These are phyloP conservation scores for Mechanitis messenoides DNA, from an alignment of 2,888 invertebrate species.

Conservation along the genomic window DNA sequence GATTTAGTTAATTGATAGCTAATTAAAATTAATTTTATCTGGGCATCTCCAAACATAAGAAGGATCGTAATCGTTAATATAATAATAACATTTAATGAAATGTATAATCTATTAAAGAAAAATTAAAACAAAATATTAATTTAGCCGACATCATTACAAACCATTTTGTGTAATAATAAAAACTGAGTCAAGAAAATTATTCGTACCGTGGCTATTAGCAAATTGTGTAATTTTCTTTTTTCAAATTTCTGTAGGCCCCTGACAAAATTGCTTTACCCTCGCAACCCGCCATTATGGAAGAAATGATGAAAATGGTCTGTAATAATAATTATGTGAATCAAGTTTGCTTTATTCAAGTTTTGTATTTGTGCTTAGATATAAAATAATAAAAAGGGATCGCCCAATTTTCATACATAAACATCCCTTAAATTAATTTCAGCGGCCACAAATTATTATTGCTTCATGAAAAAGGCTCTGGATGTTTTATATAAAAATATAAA, in stretches of 20 bases:
- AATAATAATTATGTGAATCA: slow-evolving; percentile 34
- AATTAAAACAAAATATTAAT: not conserved
- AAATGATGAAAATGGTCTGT: slow-evolving; percentile 59
- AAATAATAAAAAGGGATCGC: slow-evolving; percentile 1
- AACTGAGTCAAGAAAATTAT: slow-evolving; percentile 63
- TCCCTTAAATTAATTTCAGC: not conserved
- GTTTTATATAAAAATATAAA: too few relatives aligned
- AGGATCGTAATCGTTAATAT: too few relatives aligned
- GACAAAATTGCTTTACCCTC: slow-evolving; percentile 65
- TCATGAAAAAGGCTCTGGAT: too few relatives aligned
- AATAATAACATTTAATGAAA: not conserved
- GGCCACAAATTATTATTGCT: too few relatives aligned
- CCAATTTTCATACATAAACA: not conserved
- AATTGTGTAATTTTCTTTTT: slow-evolving; percentile 74
- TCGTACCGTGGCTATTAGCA: slow-evolving; percentile 63
- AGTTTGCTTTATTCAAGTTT: slow-evolving; percentile 21
- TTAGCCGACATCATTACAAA: not conserved
- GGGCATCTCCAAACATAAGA: too few relatives aligned
- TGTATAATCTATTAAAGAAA: not conserved
- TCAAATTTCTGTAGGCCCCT: slow-evolving; percentile 63
- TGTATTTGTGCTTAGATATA: slow-evolving; percentile 11
- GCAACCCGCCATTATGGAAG: slow-evolving; percentile 59
- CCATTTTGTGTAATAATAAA: slow-evolving; percentile 34
- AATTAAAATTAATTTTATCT: too few relatives aligned
- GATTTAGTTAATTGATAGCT: too few relatives aligned